A percentile compares a stretch with the other conserved stretches of the same genome.
Conservation (phyloP, 1,140 invertebrate species). For the Drosophila nigrodunni region DNA sequence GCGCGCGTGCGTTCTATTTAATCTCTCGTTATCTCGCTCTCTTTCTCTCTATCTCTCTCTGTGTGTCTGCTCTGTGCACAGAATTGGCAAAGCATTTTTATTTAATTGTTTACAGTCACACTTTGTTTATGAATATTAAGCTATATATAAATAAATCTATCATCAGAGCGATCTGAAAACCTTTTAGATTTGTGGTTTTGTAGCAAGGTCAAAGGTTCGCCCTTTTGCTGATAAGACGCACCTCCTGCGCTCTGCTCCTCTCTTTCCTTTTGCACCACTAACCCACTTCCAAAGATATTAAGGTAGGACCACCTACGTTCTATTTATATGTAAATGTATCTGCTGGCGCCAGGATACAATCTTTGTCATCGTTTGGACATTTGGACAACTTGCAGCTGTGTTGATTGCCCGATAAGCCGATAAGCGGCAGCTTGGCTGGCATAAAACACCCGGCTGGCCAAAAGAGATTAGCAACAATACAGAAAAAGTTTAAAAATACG, state of each 20-base stretch:
- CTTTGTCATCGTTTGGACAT: constrained; percentile 1
- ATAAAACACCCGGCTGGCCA: constrained; percentile 32
- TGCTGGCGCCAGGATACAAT: constrained; percentile 5
- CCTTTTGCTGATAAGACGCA: constrained; percentile 1
- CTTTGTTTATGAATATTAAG: constrained; percentile 43
- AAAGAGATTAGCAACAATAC: constrained; percentile 15
- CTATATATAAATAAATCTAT: constrained; percentile 40
- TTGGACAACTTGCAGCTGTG: constrained; percentile 54
- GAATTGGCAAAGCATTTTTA: constrained; percentile 33
- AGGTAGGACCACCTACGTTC: constrained; percentile 47
- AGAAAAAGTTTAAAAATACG: too few relatives aligned
- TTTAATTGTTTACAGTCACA: constrained; percentile 46
- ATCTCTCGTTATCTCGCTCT: constrained; percentile 15
- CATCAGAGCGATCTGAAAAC: constrained; percentile 4
- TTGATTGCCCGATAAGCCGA: constrained; percentile 27
- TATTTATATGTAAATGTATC: not conserved
- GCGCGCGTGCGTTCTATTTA: constrained; percentile 67
- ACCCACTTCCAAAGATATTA: constrained; percentile 57
- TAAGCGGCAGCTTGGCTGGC: not conserved
- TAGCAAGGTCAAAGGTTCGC: constrained; percentile 11
- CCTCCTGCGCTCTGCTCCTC: not conserved
- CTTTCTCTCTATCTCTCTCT: constrained; percentile 19
- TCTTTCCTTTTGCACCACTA: constrained; percentile 30
- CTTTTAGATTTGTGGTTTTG: constrained; percentile 8
- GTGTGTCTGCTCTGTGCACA: constrained; percentile 2